Evolutionary conservation across 2,113 vertebrate genomes (phyloP).

Genomic region (Ivindomyrus marchei): DNA sequence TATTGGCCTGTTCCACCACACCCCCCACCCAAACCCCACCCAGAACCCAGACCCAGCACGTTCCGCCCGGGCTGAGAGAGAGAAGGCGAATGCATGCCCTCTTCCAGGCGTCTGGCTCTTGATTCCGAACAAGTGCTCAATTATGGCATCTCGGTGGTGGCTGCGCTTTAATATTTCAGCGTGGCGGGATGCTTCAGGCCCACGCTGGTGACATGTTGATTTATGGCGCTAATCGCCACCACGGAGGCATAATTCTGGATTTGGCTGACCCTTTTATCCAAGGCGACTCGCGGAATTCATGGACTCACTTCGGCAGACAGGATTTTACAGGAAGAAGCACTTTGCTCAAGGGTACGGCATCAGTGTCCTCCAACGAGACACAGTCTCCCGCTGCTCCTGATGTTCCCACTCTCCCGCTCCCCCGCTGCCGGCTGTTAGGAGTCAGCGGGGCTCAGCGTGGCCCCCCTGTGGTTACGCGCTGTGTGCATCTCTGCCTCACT

Average conservation of each 20-base stretch:
- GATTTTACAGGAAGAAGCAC: conserved; percentile 23
- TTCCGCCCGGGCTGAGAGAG: not conserved
- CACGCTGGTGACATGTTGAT: conserved; percentile 20
- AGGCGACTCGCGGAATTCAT: conserved; percentile 22
- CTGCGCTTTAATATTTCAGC: conserved; percentile 19
- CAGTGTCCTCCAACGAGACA: conserved; percentile 11
- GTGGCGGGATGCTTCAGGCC: conserved; percentile 3
- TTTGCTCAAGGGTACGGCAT: conserved; percentile 19
- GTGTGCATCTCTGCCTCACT: not conserved
- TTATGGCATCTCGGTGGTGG: not conserved
- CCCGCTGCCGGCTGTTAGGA: not conserved
- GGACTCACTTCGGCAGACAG: conserved; percentile 10
- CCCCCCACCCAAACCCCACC: not conserved
- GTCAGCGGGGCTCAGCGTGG: not conserved
- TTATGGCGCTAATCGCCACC: conserved; percentile 18
- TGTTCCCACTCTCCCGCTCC: not conserved
- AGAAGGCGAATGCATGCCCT: not conserved
- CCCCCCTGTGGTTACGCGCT: not conserved
- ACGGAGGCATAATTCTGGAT: conserved; percentile 15
- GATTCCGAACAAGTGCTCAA: conserved; percentile 1
- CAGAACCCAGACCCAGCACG: not conserved
- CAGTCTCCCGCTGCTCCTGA: not conserved
- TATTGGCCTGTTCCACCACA: not conserved
- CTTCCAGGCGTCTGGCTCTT: not conserved
- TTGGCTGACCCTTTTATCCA: conserved; percentile 27